Conservation (phyloP, 2,113 vertebrate genomes). For the Cephalopterus ornatus region DNA sequence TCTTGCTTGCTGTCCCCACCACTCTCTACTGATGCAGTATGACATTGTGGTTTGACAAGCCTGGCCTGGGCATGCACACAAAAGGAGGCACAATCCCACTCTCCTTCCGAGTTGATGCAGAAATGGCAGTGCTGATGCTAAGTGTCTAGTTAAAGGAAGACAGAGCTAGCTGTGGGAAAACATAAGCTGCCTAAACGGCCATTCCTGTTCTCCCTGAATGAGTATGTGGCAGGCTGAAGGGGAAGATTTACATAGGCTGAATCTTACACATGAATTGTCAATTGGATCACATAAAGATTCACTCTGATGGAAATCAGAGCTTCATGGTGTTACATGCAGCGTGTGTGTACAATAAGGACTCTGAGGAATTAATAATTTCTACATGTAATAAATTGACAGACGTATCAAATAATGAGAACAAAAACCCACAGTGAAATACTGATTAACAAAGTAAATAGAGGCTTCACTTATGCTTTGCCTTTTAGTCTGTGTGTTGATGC, state of each 20-base stretch:
- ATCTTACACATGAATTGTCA: constrained; percentile 63
- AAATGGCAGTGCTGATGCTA: not conserved
- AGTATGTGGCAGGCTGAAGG: constrained; percentile 20
- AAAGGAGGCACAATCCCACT: not conserved
- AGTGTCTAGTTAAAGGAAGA: not conserved
- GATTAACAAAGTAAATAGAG: not conserved
- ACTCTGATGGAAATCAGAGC: constrained; percentile 46
- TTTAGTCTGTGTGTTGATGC: not conserved
- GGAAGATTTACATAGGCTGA: not conserved
- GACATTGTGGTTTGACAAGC: not conserved
- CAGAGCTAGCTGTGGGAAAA: not conserved
- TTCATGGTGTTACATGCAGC: not conserved
- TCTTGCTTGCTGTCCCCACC: not conserved
- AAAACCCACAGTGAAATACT: not conserved
- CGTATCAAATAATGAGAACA: not conserved
- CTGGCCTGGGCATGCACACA: not conserved
- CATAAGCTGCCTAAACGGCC: not conserved
- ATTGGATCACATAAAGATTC: constrained; percentile 50
- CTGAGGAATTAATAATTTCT: not conserved
- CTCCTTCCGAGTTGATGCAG: not conserved
- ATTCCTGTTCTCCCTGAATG: constrained; percentile 22
- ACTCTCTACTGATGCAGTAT: not conserved
- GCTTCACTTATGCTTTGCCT: not conserved
- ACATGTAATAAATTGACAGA: not conserved
- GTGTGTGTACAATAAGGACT: not conserved